These are phyloP conservation scores for Phyto melanocephala DNA, from an alignment of 2,888 invertebrate species.

Conservation along the genomic window DNA sequence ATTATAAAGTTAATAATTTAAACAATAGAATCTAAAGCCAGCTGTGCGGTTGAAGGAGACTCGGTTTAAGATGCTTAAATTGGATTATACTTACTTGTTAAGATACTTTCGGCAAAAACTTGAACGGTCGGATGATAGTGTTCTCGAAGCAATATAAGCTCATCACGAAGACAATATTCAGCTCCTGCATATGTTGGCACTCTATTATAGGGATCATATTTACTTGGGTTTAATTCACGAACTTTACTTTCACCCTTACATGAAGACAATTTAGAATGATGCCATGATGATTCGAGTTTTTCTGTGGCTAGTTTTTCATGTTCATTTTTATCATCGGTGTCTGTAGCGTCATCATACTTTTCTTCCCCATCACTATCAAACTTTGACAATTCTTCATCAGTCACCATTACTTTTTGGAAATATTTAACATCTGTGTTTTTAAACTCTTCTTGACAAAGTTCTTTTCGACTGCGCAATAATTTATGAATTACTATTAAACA, in stretches of 20 bases:
- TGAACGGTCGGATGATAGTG: slow-evolving; percentile 96
- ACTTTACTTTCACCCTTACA: slow-evolving; percentile 47
- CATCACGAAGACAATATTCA: slow-evolving; percentile 84
- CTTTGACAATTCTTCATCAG: slow-evolving; percentile 72
- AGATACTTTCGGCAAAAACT: slow-evolving; percentile 89
- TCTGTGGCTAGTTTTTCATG: background rate
- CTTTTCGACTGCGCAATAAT: slow-evolving; percentile 83
- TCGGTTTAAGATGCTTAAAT: no score
- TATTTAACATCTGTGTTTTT: slow-evolving; percentile 46
- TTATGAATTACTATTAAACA: slow-evolving; percentile 83
- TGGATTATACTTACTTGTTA: slow-evolving; percentile 83
- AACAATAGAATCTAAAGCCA: no score
- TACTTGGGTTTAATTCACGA: slow-evolving; percentile 71
- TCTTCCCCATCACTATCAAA: slow-evolving; percentile 77
- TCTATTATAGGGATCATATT: slow-evolving; percentile 85
- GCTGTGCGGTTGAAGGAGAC: no score
- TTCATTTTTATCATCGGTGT: slow-evolving; percentile 59
- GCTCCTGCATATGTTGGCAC: slow-evolving; percentile 93
- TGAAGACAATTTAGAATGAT: slow-evolving; percentile 72
- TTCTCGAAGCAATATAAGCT: slow-evolving; percentile 84
- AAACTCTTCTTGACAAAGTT: slow-evolving; percentile 72
- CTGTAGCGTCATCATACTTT: slow-evolving; percentile 73
- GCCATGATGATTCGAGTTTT: slow-evolving; percentile 71
- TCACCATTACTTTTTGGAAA: slow-evolving; percentile 34
- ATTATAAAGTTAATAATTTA: no score